Conservation (phyloP, 2,113 vertebrate genomes). For the Vicugna pacos region DNA sequence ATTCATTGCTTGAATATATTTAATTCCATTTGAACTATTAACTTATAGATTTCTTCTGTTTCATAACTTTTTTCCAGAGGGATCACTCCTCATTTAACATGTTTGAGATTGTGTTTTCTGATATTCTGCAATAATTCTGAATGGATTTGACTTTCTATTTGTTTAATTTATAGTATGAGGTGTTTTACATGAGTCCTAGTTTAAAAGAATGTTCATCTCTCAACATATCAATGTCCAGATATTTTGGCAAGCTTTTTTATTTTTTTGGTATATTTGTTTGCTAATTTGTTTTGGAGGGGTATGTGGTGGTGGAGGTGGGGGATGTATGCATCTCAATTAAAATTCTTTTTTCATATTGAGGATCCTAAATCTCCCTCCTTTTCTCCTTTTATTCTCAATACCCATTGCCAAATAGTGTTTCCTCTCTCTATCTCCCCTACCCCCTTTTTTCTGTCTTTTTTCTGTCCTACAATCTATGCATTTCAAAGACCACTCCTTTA, state of each 20-base stretch:
- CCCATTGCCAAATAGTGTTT: not conserved
- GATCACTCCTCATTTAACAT: not conserved
- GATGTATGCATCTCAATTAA: not conserved
- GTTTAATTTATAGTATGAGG: not conserved
- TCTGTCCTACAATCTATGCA: not conserved
- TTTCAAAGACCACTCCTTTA: not conserved
- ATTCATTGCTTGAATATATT: not conserved
- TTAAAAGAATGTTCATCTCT: not conserved
- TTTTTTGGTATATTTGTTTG: not conserved
- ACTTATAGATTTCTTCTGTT: not conserved
- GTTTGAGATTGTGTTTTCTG: not conserved
- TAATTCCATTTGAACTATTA: not conserved
- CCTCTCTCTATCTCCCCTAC: not conserved
- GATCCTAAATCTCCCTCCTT: not conserved
- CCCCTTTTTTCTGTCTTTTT: not conserved
- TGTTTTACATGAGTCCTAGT: not conserved
- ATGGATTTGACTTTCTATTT: not conserved
- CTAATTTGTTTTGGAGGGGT: not conserved
- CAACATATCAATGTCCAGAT: not conserved
- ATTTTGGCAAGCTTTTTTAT: not conserved
- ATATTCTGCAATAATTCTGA: not conserved
- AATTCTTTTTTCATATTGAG: not conserved
- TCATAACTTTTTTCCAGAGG: not conserved
- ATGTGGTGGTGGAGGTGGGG: not conserved
- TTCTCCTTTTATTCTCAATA: not conserved